Evolutionary conservation across 2,888 invertebrate genomes (phyloP), one percentile per base, ranked within the genome.

Genomic region (Branchellion lobata): DNA sequence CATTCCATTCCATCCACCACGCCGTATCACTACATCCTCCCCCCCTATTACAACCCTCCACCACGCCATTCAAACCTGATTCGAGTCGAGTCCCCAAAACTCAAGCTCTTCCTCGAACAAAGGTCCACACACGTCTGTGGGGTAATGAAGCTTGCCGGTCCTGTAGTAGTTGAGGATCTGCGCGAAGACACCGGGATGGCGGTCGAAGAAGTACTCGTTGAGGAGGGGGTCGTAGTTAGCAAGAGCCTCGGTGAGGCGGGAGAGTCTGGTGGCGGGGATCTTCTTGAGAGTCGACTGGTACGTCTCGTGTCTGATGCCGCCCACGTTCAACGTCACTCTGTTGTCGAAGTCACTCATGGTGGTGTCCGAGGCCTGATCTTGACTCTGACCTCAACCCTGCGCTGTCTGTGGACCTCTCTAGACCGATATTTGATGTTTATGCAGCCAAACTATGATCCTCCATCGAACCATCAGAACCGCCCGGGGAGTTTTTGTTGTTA

Each of bases 161-260:
- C 96, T 93, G 90, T 98, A 98, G 89, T 98, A 98, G 89, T 98
- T 98, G 86, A 94, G 91, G 84, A 88, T 93, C 88, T 97, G 96
- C 80, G 95, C 96, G 89, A 97, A 97, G 73, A 93, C 96, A 78
- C 96, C 96, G 47, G 96, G 96, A 90, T 97, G 96, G 24, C 81
- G 51, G 53, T 83, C 98, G 90, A 99, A 99, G 91, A 99, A 99
- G 90, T 97, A 99, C 90, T 99, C 99, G 89, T 99, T 98, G 86
- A 98, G 92, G 86, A 98, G 94, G 75, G 97, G 96, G 90, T 99
- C 99, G 90, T 99, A 99, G 90, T 98, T 99, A 87, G 96, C 97
- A 85, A 98, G 91, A 72, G 96, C 96, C 89, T 99, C 98, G 18
- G 95, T 96, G 84, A 96, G 91, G 83, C 96, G 90, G 75, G 96